Base-by-base conservation (phyloP, 2,888 invertebrate species). In the Lasioglossum figueresi region DNA sequence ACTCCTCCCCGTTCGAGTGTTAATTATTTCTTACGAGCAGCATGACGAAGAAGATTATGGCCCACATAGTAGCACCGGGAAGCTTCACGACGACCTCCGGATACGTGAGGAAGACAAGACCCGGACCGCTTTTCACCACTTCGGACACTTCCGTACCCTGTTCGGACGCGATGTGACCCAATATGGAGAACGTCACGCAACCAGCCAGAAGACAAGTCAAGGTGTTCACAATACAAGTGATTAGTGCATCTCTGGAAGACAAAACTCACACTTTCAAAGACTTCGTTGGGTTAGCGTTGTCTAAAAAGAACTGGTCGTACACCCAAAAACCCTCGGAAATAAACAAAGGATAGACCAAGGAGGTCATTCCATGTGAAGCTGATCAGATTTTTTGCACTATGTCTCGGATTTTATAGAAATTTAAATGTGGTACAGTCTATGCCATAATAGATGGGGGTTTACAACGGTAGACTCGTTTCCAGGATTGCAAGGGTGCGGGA, bases 31-130 rank as follows among this genome's bases (percentile, higher is more conserved):
- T 95, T 94, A 96, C 96, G 92, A 96, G 94, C 37, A 97, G 95
- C 97, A 97, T 97, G 84, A 97, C 95, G 95, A 97, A 97, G 95
- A 97, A 97, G 86, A 97, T 96, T 34, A 96, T 95, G 0, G 97
- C 96, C 97, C 97, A 98, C 85, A 97, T 95, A 1, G 97, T 96
- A 12, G 97, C 96, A 27, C 96, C 97, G 1, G 97, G 97, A 92
- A 98, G 95, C 80, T 97, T 97, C 27, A 97, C 95, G 68, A 98
- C 96, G 45, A 97, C 97, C 94, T 97, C 97, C 1, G 97, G 97
- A 94, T 97, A 97, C 4, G 97, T 97, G 52, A 97, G 95, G 93
- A 97, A 97, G 68, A 97, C 97, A 27, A 97, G 95, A n/a, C 97
- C 97, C 0, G 97, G 97, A n/a, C 97, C 97, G 94, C 95, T 96